Conservation (phyloP, 2,113 vertebrate genomes). For the Bos javanicus region DNA sequence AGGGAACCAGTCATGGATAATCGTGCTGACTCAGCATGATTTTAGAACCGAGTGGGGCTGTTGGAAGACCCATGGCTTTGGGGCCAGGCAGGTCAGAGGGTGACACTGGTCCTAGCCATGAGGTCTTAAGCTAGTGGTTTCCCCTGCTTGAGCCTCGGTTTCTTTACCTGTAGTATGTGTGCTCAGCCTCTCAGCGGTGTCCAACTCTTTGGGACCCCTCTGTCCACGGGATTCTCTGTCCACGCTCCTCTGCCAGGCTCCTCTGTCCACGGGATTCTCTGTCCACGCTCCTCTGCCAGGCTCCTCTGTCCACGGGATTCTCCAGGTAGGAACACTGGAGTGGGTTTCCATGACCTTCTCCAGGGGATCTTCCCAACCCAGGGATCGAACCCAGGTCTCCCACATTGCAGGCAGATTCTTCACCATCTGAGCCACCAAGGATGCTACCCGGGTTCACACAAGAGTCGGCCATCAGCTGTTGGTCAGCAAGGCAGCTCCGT, state of each 20-base stretch:
- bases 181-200: not conserved
- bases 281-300: not conserved
- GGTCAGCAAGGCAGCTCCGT: no score
- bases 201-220: not conserved
- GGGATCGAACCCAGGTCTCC: not conserved
- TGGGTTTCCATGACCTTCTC: not conserved
- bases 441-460: not conserved
- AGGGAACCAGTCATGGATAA: rapidly evolving
- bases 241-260: not conserved
- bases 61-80: not conserved
- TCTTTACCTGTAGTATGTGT: not conserved
- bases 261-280: not conserved
- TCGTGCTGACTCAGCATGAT: not conserved
- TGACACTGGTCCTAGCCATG: not conserved
- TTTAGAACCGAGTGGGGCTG: not conserved
- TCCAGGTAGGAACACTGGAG: not conserved
- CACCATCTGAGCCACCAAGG: not conserved
- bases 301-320: not conserved
- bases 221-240: not conserved
- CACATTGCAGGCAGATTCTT: not conserved
- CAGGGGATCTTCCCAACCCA: not conserved
- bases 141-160: not conserved
- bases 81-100: not conserved
- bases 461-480: rapidly evolving
- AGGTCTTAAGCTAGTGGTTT: not conserved